phyloP scores from a whole-genome alignment of 2,888 invertebrate species.

The Mystacides longicornis region DNA sequence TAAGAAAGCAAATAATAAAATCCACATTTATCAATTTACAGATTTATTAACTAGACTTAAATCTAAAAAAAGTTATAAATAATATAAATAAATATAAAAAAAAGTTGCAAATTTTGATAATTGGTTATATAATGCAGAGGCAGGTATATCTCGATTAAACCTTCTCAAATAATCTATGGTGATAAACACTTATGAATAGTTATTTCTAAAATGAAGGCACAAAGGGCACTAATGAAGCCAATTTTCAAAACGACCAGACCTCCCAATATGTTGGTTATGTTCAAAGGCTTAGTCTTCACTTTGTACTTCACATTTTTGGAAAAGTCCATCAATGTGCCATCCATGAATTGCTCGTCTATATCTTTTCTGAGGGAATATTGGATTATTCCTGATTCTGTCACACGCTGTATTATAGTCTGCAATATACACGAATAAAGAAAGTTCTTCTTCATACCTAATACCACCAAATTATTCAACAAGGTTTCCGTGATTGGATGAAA shows the following conservation, averaged over 20 bases:
- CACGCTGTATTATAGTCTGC: conserved; percentile 7
- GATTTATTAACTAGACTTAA: too few species aligned
- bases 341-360: not conserved
- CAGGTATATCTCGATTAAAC: too few species aligned
- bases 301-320: not conserved
- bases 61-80: too few species aligned
- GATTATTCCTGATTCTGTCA: conserved; percentile 14
- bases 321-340: not conserved
- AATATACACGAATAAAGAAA: conserved; percentile 14
- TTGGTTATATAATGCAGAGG: too few species aligned
- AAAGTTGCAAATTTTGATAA: too few species aligned
- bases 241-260: not conserved
- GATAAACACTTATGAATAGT: not conserved
- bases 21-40: too few species aligned
- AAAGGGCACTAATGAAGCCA: not conserved
- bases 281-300: not conserved
- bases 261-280: not conserved
- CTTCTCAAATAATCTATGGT: too few species aligned
- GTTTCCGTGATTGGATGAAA: conserved; percentile 7
- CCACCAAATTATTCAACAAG: conserved; percentile 6
- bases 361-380: not conserved
- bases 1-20: too few species aligned
- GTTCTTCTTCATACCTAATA: conserved; percentile 11
- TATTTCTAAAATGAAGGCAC: not conserved
- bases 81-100: too few species aligned